Evolutionary conservation across 1,140 invertebrate genomes (phyloP), one percentile per base, ranked within the genome.

Genomic region (Philaenus spumarius): DNA sequence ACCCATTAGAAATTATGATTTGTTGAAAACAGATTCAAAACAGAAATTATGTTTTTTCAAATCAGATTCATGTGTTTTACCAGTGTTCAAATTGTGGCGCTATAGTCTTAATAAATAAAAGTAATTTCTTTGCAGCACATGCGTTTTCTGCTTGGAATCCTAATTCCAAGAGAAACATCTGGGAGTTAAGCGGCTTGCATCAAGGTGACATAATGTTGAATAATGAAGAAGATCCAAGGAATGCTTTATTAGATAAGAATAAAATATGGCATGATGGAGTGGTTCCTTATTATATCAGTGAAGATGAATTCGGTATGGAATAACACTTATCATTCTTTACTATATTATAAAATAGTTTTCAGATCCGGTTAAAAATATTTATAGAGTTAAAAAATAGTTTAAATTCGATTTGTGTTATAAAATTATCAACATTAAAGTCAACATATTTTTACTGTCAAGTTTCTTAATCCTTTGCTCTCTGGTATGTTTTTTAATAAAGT

Each of bases 271-370:
- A 78, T 9, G 26, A 26, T 50, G 84, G 80, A 39, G 74, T 82
- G 50, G 76, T 86, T 4, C 77, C 84, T 20, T 53, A 53, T 22
- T 53, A 53, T 22, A 53, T 53, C 2, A 35, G 37, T 22, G 17
- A 75, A 15, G 72, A 80, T 54, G 79, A 84, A 67, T 86, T 86
- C 60, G 72, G 84, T 85, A 75, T 77, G 78, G 19, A 22, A 23
- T n/a, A 48, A 2, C 9, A 23, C n/a, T n/a, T n/a, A n/a, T n/a
- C n/a, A n/a, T n/a, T n/a, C n/a, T n/a, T n/a, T n/a, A n/a, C n/a
- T n/a, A n/a, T n/a, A n/a, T n/a, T n/a, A n/a, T n/a, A n/a, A n/a
- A n/a, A n/a, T n/a, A n/a, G n/a, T n/a, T n/a, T n/a, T n/a, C n/a
- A n/a, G n/a, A n/a, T n/a, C n/a, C n/a, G n/a, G n/a, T n/a, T n/a